Conservation (phyloP, 2,888 invertebrate genomes). For the Cerceris rybyensis region DNA sequence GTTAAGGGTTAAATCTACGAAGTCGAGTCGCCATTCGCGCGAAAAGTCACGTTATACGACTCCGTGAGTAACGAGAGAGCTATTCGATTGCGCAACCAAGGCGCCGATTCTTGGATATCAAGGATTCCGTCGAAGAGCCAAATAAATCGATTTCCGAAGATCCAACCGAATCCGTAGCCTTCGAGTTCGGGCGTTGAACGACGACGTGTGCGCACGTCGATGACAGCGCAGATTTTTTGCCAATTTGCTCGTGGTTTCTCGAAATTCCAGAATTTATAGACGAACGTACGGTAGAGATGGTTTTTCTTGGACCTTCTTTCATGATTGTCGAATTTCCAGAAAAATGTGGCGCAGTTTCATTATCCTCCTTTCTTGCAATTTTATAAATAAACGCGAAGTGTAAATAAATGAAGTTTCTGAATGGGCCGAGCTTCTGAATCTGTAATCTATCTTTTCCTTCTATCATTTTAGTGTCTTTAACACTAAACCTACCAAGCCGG, state of each 20-base stretch:
- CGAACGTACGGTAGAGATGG: too few relatives aligned
- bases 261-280: neutral
- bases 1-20: conserved; percentile 1
- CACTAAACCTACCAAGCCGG: too few relatives aligned
- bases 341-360: too few relatives aligned
- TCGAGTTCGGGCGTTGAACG: conserved; percentile 42
- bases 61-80: conserved; percentile 67
- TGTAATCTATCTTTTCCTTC: too few relatives aligned
- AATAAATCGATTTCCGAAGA: conserved; percentile 64
- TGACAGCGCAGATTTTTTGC: neutral
- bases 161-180: conserved; percentile 41
- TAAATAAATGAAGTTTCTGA: too few relatives aligned
- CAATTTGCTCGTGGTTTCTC: neutral
- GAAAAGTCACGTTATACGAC: conserved; percentile 55
- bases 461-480: too few relatives aligned
- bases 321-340: too few relatives aligned
- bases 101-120: conserved; percentile 64
- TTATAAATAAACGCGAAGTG: too few relatives aligned
- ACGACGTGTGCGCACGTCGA: neutral
- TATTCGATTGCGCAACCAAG: conserved; percentile 70
- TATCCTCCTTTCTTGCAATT: too few relatives aligned
- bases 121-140: conserved; percentile 71
- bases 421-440: too few relatives aligned
- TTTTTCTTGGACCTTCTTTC: too few relatives aligned
- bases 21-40: neutral